Conservation (phyloP, 2,888 invertebrate genomes). For the Dusona sp. region DNA sequence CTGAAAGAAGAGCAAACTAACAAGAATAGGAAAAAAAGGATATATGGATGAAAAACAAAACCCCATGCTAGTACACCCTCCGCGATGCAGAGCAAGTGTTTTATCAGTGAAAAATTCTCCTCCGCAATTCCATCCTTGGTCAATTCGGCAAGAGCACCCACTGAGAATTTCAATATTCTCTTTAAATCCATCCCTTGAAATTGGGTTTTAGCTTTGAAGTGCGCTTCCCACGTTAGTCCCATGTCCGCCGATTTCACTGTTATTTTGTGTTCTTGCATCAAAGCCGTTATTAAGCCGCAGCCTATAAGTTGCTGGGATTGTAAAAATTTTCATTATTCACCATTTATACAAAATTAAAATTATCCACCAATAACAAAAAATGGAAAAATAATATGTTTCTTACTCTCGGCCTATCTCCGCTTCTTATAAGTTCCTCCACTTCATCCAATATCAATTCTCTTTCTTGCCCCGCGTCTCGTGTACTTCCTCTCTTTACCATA, state of each 20-base stretch:
- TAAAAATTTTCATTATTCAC: not conserved
- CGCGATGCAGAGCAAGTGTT: constrained; percentile 90
- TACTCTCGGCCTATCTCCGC: constrained; percentile 88
- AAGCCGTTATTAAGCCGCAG: constrained; percentile 92
- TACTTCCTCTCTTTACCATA: constrained; percentile 93
- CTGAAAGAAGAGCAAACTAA: not conserved
- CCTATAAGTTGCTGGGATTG: constrained; percentile 91
- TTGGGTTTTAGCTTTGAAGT: constrained; percentile 92
- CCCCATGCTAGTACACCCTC: constrained; percentile 94
- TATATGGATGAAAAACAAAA: constrained; percentile 88
- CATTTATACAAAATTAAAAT: not conserved
- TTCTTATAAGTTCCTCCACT: constrained; percentile 91
- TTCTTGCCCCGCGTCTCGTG: constrained; percentile 90
- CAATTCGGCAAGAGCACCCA: constrained; percentile 88
- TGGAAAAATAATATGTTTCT: constrained; percentile 51
- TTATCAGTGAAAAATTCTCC: constrained; percentile 87
- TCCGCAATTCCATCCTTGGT: constrained; percentile 86
- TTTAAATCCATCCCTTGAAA: constrained; percentile 94
- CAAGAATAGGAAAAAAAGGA: constrained; percentile 82
- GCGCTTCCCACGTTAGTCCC: constrained; percentile 95
- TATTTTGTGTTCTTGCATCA: constrained; percentile 95
- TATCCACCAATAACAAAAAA: not conserved
- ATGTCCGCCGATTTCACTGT: constrained; percentile 94
- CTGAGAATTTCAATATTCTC: constrained; percentile 91
- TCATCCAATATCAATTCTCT: constrained; percentile 89